A percentile compares a stretch with the other conserved stretches of the same genome.
These are phyloP conservation scores for Plumapathes pennacea DNA, from an alignment of 92 coral and sea anemone species.

Conservation along the genomic window DNA sequence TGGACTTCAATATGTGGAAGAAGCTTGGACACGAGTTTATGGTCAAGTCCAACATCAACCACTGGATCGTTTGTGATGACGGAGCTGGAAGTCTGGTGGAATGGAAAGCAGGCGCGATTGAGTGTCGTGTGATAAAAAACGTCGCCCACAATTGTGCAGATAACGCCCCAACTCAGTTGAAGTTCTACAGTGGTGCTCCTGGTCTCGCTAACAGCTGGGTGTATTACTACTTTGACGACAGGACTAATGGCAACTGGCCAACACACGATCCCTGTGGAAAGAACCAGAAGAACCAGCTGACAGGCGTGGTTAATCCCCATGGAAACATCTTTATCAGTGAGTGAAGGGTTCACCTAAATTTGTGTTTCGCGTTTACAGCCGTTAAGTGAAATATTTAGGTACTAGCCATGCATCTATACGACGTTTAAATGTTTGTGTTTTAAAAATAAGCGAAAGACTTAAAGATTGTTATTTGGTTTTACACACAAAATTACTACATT, in stretches of 20 bases:
- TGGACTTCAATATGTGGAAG: slow-evolving; percentile 50
- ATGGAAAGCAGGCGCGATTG: slow-evolving; percentile 1
- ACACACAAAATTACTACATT: no score
- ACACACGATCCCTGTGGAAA: slow-evolving; percentile 71
- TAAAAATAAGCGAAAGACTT: no score
- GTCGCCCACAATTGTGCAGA: slow-evolving; percentile 27
- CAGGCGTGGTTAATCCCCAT: slow-evolving; percentile 39
- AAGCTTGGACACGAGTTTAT: slow-evolving; percentile 56
- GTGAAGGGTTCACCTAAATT: neutral
- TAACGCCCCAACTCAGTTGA: slow-evolving; percentile 45
- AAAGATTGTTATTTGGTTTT: no score
- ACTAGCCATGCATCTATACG: no score
- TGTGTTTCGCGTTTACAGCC: no score
- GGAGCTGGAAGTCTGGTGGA: slow-evolving; percentile 44
- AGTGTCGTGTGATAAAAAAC: slow-evolving; percentile 20
- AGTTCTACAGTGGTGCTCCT: slow-evolving; percentile 9
- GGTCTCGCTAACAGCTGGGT: no score
- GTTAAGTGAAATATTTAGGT: no score
- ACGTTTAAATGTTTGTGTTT: no score
- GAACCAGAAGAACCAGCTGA: slow-evolving; percentile 27
- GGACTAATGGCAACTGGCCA: slow-evolving; percentile 63
- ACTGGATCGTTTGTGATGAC: slow-evolving; percentile 64
- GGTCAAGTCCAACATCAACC: slow-evolving; percentile 73
- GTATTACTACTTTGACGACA: slow-evolving; percentile 56
- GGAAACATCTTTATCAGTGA: slow-evolving; percentile 63